These are phyloP conservation scores for Pammene fasciana DNA, from an alignment of 2,888 invertebrate species.

Conservation along the genomic window DNA sequence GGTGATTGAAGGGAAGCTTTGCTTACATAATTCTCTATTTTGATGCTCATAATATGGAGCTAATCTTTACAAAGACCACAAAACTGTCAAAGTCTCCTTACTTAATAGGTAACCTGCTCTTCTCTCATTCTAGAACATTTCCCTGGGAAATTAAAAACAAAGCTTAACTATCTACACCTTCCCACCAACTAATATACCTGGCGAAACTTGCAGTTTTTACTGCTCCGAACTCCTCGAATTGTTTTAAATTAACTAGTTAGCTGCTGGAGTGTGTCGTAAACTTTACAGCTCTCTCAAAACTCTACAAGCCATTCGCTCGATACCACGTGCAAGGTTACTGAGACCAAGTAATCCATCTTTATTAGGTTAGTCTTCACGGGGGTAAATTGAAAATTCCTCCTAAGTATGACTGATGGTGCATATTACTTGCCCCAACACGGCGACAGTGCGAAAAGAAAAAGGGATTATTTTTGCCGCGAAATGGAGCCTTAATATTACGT, in stretches of 20 bases:
- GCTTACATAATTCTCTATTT: too few relatives aligned
- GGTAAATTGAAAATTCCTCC: slow-evolving; percentile 81
- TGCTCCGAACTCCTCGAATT: slow-evolving; percentile 10
- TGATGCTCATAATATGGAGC: too few relatives aligned
- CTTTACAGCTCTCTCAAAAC: slow-evolving; percentile 17
- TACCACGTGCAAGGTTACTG: slow-evolving; percentile 54
- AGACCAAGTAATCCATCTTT: slow-evolving; percentile 74
- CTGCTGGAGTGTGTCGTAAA: slow-evolving; percentile 17
- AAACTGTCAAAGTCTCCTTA: too few relatives aligned
- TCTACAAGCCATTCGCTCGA: slow-evolving; percentile 13
- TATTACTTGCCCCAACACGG: slow-evolving; percentile 74
- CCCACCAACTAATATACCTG: slow-evolving; percentile 2
- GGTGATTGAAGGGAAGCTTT: too few relatives aligned
- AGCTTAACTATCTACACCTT: too few relatives aligned
- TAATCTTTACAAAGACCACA: too few relatives aligned
- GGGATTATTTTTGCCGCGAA: slow-evolving; percentile 74
- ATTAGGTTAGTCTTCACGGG: slow-evolving; percentile 70
- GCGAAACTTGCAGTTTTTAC: slow-evolving; percentile 19
- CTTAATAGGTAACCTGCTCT: background rate
- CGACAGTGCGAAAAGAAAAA: slow-evolving; percentile 77
- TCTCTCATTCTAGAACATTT: background rate
- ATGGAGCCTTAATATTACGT: slow-evolving; percentile 76
- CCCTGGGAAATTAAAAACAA: background rate
- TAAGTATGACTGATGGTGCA: slow-evolving; percentile 82
- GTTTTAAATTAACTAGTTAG: slow-evolving; percentile 23